Conservation (phyloP, 2,797 vertebrate species). For the Spatula versicolor region DNA sequence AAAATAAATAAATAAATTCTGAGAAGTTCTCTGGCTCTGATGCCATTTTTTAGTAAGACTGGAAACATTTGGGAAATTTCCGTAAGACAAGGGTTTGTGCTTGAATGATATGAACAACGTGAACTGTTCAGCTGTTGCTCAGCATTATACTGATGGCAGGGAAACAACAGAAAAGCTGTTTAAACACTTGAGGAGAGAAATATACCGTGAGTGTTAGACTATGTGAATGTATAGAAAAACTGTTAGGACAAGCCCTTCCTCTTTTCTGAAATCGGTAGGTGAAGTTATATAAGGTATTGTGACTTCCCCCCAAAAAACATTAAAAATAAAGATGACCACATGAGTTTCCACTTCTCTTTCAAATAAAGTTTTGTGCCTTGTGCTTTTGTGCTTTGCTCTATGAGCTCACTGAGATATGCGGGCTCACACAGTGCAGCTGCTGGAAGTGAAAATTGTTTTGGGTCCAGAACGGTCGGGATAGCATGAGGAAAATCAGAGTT, state of each 20-base stretch:
- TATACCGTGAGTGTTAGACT: background rate
- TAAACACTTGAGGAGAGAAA: background rate
- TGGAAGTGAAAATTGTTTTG: background rate
- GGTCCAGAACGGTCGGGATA: background rate
- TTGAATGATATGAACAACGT: background rate
- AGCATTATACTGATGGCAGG: background rate
- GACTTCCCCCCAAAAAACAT: background rate
- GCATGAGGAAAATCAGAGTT: background rate
- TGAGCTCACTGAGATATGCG: background rate
- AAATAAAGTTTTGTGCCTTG: background rate
- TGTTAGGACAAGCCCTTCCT: background rate
- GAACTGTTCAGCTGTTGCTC: background rate
- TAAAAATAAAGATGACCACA: accelerated
- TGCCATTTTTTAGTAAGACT: background rate
- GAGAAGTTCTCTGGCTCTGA: background rate
- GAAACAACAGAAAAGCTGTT: background rate
- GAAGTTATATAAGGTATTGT: background rate
- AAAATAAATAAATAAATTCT: background rate
- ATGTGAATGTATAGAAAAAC: background rate
- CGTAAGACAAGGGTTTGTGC: background rate
- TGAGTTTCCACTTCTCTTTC: background rate
- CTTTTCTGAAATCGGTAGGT: background rate
- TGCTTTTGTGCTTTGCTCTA: background rate
- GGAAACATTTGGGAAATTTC: background rate
- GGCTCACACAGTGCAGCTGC: accelerated